These are phyloP conservation scores for Scaptomyza cyrtandrae DNA, from an alignment of 2,888 invertebrate species.

Conservation along the genomic window DNA sequence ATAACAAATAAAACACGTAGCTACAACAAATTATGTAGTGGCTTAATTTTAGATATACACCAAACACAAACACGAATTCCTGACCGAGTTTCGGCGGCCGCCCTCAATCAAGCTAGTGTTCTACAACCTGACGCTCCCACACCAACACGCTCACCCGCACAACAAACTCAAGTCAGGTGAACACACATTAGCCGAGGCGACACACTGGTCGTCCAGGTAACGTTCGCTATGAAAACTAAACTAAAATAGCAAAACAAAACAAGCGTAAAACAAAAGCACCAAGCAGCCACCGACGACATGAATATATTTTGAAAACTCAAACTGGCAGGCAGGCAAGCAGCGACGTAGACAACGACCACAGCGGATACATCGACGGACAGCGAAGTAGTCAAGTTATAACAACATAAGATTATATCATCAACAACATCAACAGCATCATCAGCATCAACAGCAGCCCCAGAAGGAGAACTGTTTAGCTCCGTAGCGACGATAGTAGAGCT, in stretches of 20 bases:
- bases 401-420: constrained; percentile 42
- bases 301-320: constrained; percentile 58
- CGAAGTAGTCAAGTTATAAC: no score
- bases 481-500: constrained; percentile 46
- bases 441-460: constrained; percentile 11
- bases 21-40: constrained; percentile 60
- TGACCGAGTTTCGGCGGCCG: constrained; percentile 69
- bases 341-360: no score
- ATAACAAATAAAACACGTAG: constrained; percentile 60
- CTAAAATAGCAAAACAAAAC: constrained; percentile 64
- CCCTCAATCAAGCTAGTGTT: constrained; percentile 10
- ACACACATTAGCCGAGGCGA: constrained; percentile 49
- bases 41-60: constrained; percentile 66
- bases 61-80: constrained; percentile 55
- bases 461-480: constrained; percentile 29
- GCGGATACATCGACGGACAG: constrained; percentile 49
- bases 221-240: constrained; percentile 79
- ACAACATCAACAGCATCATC: constrained; percentile 15
- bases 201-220: constrained; percentile 70
- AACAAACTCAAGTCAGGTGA: constrained; percentile 43
- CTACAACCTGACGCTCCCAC: constrained; percentile 1
- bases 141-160: not conserved
- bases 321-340: constrained; percentile 43
- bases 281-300: constrained; percentile 59
- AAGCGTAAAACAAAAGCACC: constrained; percentile 53